Base-by-base conservation (phyloP, 2,113 vertebrate genomes). In the Tyrannus savana region DNA sequence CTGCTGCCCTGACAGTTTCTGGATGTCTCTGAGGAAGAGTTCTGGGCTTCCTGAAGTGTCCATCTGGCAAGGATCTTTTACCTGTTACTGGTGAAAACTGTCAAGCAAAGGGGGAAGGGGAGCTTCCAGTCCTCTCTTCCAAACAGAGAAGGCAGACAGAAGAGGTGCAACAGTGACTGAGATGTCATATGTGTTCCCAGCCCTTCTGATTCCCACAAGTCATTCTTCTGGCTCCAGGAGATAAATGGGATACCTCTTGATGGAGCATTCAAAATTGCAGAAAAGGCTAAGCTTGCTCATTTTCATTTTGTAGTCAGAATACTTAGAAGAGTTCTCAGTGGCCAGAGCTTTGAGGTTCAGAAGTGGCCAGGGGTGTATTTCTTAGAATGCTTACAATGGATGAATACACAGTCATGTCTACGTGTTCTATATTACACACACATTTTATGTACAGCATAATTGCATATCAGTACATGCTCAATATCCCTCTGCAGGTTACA, bases 101-200 rank as follows among this genome's bases (percentile, higher is more conserved):
- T 14, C 30, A 63, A 87, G 62, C 6, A 55, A 80, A 85, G 11
- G 8, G 14, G 31, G 14, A 49, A 27, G 5, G 14, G 23, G 39
- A 85, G 10, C 28, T 30, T 14, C 6, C 35, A 39, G 9, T 44
- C 11, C 11, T 55, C 18, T 11, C 21, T 73, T 79, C 27, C 47
- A 37, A 72, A 18, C 14, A 42, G 44, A 52, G 11, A 21, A 68
- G 21, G 1, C 52, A 80, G 44, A 46, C 6, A 75, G 37, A 58
- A 85, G 59, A 16, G 3, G 3, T 4, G 2, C 21, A 58, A 9
- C 18, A 55, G 58, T 1, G 2, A 59, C 10, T 35, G 10, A 49
- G 25, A 30, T 37, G 12, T 4, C 2, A 1, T 41, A 6, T 0
- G 0, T 46, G 8, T 31, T 84, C 35, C 17, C 30, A 66, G 21